Conservation (phyloP, 2,888 invertebrate species). For the Cancer borealis region DNA sequence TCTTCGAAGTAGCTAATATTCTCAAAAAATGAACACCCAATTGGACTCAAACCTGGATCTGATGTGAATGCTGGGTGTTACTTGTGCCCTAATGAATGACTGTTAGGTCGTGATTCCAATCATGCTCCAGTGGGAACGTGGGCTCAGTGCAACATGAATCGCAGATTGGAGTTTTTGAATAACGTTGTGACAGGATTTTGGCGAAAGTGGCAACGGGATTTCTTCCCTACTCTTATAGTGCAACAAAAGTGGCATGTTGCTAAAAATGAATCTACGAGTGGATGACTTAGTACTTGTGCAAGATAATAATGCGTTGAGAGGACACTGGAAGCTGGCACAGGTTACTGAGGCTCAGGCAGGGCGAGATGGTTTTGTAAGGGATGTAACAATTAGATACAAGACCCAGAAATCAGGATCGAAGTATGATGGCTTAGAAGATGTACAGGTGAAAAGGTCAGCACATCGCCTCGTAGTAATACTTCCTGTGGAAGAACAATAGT, state of each 20-base stretch:
- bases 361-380: slow-evolving; percentile 30
- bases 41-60: not conserved
- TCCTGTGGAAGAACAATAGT: slow-evolving; percentile 26
- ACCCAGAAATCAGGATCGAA: not conserved
- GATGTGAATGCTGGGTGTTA: slow-evolving; percentile 46
- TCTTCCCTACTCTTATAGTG: slow-evolving; percentile 48
- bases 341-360: not conserved
- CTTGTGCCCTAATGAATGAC: slow-evolving; percentile 21
- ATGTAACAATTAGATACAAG: slow-evolving; percentile 35
- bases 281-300: slow-evolving; percentile 46
- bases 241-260: slow-evolving; percentile 41
- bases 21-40: slow-evolving; percentile 30
- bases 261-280: not conserved
- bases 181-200: not conserved
- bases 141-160: not conserved
- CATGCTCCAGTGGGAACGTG: slow-evolving; percentile 37
- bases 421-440: slow-evolving; percentile 3
- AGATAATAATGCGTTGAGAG: slow-evolving; percentile 24
- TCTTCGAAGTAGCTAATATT: slow-evolving; percentile 47
- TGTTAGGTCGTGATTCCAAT: slow-evolving; percentile 35
- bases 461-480: slow-evolving; percentile 35
- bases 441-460: slow-evolving; percentile 13
- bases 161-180: slow-evolving; percentile 5
- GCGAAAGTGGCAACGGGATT: slow-evolving; percentile 40
- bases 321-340: slow-evolving; percentile 13